Evolutionary conservation across 2,113 vertebrate species (phyloP).

Genomic region (Sorex araneus): DNA sequence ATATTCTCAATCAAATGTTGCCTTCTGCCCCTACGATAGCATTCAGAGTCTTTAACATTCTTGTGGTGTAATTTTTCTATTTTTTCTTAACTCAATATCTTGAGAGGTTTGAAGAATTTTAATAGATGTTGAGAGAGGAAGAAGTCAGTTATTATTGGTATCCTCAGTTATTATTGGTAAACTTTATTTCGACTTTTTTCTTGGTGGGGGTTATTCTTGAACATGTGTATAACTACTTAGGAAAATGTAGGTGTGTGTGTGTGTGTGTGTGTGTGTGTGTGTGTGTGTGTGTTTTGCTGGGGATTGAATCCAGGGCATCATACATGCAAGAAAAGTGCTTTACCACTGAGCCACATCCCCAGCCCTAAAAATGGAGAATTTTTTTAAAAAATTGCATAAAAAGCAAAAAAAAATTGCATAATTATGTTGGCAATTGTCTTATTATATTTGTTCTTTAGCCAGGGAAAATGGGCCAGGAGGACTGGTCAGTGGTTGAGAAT

Average conservation of each 20-base stretch:
- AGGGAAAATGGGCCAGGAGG: no score
- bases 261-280: no score
- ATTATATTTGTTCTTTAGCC: constrained; percentile 22
- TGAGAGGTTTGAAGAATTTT: rapidly evolving
- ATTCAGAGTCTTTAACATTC: background rate
- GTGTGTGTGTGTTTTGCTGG: no score
- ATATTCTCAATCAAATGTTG: constrained; percentile 1
- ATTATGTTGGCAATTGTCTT: constrained; percentile 6
- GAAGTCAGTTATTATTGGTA: background rate
- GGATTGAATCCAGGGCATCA: no score
- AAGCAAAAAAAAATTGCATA: background rate
- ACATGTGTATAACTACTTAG: background rate
- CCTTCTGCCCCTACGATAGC: background rate
- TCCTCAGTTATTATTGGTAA: background rate
- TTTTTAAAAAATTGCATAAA: background rate
- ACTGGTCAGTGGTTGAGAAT: no score
- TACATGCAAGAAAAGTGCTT: no score
- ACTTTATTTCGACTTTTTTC: background rate
- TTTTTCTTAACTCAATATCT: background rate
- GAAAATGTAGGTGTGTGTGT: background rate
- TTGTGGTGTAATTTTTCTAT: background rate
- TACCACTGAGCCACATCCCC: no score
- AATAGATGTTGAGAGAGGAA: background rate
- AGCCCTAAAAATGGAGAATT: background rate
- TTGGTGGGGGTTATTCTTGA: background rate